phyloP scores from a whole-genome alignment of 2,113 vertebrate species.

The Sapajus apella region DNA sequence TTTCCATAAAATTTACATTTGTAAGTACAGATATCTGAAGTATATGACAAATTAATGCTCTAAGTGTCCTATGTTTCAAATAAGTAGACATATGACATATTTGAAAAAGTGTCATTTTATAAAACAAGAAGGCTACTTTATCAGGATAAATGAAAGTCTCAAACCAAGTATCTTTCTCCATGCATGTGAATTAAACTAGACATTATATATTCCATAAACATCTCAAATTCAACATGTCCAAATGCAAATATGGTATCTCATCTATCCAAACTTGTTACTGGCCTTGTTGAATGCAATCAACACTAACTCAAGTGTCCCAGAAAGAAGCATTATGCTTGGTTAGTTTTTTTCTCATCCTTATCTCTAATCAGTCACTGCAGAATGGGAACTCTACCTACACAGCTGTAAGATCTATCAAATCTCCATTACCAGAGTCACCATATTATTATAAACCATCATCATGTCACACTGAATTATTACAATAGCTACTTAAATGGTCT shows the following conservation, averaged over 20 bases:
- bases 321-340: not conserved
- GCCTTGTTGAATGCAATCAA: not conserved
- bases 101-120: not conserved
- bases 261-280: not conserved
- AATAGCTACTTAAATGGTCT: not conserved
- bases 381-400: not conserved
- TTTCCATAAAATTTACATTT: not conserved
- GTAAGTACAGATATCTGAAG: not conserved
- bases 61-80: not conserved
- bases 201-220: not conserved
- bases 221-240: not conserved
- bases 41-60: not conserved
- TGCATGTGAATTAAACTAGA: not conserved
- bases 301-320: not conserved
- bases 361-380: too few species aligned
- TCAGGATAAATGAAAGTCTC: not conserved
- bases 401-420: not conserved
- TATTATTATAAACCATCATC: not conserved
- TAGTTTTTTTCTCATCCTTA: not conserved
- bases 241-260: not conserved
- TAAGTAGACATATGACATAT: not conserved
- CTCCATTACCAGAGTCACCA: not conserved
- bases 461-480: not conserved
- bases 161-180: not conserved
- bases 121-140: not conserved